A percentile compares a stretch with the other conserved stretches of the same genome.
Conservation (phyloP, 2,888 invertebrate genomes). For the Nomada fucata region DNA sequence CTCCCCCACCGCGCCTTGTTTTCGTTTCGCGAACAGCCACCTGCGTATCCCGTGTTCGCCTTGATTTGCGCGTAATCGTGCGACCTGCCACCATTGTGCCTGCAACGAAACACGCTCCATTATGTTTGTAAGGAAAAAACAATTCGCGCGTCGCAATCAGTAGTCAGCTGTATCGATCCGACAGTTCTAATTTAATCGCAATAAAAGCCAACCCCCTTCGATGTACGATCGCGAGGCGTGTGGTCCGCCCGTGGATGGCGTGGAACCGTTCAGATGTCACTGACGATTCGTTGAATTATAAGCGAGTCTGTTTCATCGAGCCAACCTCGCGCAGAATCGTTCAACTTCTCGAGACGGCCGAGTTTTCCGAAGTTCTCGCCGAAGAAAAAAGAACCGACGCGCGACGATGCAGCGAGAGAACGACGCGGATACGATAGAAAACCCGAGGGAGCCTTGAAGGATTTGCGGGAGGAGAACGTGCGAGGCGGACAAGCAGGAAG, state of each 20-base stretch:
- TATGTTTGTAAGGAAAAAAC: conserved; percentile 13
- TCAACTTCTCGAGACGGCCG: neutral
- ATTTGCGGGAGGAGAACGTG: conserved; percentile 46
- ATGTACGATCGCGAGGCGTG: neutral
- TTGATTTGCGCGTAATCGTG: neutral
- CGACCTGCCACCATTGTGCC: neutral
- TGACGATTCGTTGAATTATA: neutral
- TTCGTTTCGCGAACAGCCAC: neutral
- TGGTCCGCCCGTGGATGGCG: neutral
- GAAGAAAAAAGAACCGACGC: neutral
- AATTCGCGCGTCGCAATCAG: conserved; percentile 1
- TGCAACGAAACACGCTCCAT: neutral
- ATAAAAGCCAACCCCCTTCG: neutral
- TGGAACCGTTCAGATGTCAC: neutral
- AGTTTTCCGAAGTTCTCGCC: neutral
- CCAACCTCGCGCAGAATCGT: neutral
- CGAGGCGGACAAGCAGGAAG: conserved; percentile 11
- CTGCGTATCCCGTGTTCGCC: neutral
- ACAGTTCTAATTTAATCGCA: neutral
- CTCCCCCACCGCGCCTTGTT: neutral
- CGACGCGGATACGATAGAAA: conserved; percentile 54
- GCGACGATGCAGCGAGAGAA: conserved; percentile 51
- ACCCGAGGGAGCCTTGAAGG: conserved; percentile 54
- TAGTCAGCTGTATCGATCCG: neutral
- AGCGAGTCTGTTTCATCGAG: neutral